Evolutionary conservation across 2,797 vertebrate genomes (phyloP), one percentile per base, ranked within the genome.

Genomic region (Enteromius thamalakanensis): DNA sequence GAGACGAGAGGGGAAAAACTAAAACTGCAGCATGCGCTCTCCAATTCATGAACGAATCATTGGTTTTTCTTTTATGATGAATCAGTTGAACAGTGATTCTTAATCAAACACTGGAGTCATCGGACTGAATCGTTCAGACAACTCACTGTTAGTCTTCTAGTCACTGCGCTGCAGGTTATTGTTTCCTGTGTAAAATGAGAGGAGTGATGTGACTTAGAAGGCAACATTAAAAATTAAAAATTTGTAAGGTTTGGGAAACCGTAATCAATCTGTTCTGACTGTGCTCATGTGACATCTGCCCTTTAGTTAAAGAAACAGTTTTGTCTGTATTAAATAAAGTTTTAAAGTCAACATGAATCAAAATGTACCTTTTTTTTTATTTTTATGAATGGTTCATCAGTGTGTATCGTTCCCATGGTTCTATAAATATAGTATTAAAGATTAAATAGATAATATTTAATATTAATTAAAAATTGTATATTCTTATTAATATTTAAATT

Each of bases 1-100:
- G 68, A 17, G 68, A 47, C 70, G 4, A 74, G 70, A 72, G 47
- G 51, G 29, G 71, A 21, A 74, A 74, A 53, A 53, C 26, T 21
- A 21, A 15, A 51, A 47, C 45, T 21, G 10, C 12, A 19, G 45
- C 69, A 11, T 47, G 23, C 10, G 69, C n/a, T 9, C 12, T 70
- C 68, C n/a, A 70, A 47, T 49, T 49, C 69, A 29, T 51, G 70
- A 72, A 51, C 19, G 5, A 53, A 53, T 53, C 47, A 14, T 26
- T 51, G 51, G 29, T 34, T 53, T 19, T 53, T 53, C 10, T 53
- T 53, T 34, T n/a, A 11, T 12, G n/a, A n/a, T 34, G 19, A 53
- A 74, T 74, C 29, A 8, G 10, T 74, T 51, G 26, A 53, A 19
- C 17, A 26, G 21, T 37, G 47, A 34, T 53, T 74, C 51, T n/a